phyloP scores from a whole-genome alignment of 2,113 vertebrate species.

The Paracanthobrama guichenoti region DNA sequence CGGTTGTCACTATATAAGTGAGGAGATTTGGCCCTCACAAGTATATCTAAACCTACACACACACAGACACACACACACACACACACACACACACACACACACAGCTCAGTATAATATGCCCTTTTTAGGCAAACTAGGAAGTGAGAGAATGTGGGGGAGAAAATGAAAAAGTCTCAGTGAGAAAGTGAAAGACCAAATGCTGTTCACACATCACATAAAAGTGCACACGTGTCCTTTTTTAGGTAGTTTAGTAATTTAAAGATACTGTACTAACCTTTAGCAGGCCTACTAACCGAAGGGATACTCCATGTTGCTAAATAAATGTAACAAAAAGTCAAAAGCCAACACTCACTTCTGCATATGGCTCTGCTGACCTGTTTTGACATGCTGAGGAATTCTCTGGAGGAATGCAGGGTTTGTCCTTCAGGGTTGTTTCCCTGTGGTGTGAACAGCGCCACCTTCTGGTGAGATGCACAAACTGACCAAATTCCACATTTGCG shows the following conservation, averaged over 20 bases:
- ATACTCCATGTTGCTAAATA: background rate
- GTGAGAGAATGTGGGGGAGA: constrained; percentile 23
- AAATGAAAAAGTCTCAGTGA: background rate
- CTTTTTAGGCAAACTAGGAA: constrained; percentile 41
- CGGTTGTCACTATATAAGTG: too few relatives aligned
- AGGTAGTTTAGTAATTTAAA: background rate
- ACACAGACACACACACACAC: background rate
- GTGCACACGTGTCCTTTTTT: background rate
- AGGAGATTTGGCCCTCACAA: background rate
- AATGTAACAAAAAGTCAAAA: background rate
- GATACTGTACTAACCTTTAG: background rate
- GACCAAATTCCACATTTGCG: background rate
- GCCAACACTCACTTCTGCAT: background rate
- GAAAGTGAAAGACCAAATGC: background rate
- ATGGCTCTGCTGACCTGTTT: background rate
- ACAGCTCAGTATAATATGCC: constrained; percentile 26
- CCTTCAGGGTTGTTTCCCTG: background rate
- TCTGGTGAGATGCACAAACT: background rate
- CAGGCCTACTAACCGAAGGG: background rate
- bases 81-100: too few relatives aligned
- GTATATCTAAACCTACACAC: background rate
- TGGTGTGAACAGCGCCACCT: background rate
- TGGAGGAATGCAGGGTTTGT: background rate
- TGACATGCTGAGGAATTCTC: constrained; percentile 22
- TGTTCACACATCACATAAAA: background rate